Base-by-base conservation (phyloP, 2,888 invertebrate species). In the Scaptomyza parva region DNA sequence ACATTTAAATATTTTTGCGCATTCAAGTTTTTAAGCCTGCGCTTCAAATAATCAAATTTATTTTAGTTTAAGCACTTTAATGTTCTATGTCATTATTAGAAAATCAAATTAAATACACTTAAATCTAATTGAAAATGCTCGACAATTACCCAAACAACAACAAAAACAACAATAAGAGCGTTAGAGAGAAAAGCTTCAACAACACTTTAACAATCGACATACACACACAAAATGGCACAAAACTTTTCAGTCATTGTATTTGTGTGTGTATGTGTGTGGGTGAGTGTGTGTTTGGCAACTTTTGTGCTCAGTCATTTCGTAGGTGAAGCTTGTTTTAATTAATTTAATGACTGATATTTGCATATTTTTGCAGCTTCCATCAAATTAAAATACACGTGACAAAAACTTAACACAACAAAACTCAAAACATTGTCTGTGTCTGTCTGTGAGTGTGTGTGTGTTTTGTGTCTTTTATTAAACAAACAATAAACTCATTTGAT, bases 261-360 rank as follows among this genome's bases (percentile, higher is more conserved):
- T 28, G 3, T 22, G 2, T 40, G 39, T 37, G 6, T 26, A 6
- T 4, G 28, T 43, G 6, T 39, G 17, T 45, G 6, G n/a, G 2
- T 40, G 39, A 33, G 6, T 26, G 2, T 4, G 28, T 43, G 6
- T 39, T n/a, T 45, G 6, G 28, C 9, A 62, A 47, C 51, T 35
- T 59, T 83, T 61, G 43, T 44, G 59, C 51, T 45, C 44, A 61
- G 58, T 60, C 86, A 77, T 60, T 69, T 58, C 28, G 39, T 48
- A 45, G 71, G 40, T 50, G 61, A 53, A 66, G 57, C 45, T 60
- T 51, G 41, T 62, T 86, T 73, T 80, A 84, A 80, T 84, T 86
- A 70, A 67, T 70, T 80, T 57, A 86, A 86, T 84, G 77, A 77
- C 59, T 64, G 55, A 63, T 61, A 67, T 78, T 84, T 78, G 71